Evolutionary conservation across 2,888 invertebrate species (phyloP), one percentile per base, ranked within the genome.

Genomic region (Steinernema scapterisci): DNA sequence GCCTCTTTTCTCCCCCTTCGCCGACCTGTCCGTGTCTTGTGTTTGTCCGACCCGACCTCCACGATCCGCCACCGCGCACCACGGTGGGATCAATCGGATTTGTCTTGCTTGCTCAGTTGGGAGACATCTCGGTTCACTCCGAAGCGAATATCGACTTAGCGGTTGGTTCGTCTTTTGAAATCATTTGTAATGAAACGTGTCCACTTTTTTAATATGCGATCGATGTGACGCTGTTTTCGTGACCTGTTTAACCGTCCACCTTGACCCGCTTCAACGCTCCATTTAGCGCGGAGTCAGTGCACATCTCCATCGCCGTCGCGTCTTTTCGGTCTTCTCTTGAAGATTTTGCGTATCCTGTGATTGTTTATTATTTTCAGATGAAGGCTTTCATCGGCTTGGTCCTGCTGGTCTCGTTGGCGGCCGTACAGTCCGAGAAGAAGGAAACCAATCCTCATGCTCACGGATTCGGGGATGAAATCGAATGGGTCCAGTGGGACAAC

Each of bases 401-500:
- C 1, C 31, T 63, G 31, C 16, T 38, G 5, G 19, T 54, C 16
- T 9, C 16, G 16, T 27, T 63, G 1, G 9, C 27, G 63, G 63
- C 63, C 31, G 63, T 63, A 7, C 9, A 13, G 11, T 25, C 63
- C 2, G 63, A 63, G 31, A 63, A 63, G 63, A 63, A 63, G 16
- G 63, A 63, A 5, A 38, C 23, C 27, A 63, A 63, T 27, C 63
- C 63, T 38, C 21, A 73, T 43, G 19, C 48, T 19, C 54, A 44
- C 83, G 87, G 87, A 21, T 86, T 83, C 74, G 84, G 83, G 38
- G 80, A 74, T 56, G 85, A 84, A 45, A 85, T 87, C 72, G 82
- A 85, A 54, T 87, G 87, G 87, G 82, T 86, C 13, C 38, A 74
- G 23, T 86, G 81, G 76, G 81, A 83, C n/a, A 76, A 84, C 19